Percentiles rank a stretch among this genome's conserved stretches.
These are phyloP conservation scores for Amphibalanus amphitrite DNA, from an alignment of 1,140 invertebrate species.

Conservation along the genomic window DNA sequence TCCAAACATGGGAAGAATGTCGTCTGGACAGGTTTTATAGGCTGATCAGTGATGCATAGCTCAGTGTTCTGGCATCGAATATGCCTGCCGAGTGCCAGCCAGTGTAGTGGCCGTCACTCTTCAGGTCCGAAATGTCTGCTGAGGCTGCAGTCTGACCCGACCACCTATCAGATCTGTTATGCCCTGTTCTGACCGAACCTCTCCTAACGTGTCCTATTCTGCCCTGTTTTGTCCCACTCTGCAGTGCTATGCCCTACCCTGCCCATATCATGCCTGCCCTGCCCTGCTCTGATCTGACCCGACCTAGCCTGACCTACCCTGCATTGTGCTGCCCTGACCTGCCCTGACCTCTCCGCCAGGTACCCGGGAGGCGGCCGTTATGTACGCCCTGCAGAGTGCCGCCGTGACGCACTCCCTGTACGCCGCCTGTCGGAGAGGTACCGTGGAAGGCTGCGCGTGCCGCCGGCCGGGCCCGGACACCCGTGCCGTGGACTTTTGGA, in stretches of 20 bases:
- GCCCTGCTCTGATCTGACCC: background rate
- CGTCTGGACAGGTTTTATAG: too few relatives aligned
- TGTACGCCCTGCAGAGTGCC: conserved; percentile 88
- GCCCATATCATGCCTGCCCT: too few relatives aligned
- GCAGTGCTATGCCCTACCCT: too few relatives aligned
- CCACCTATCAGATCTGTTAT: too few relatives aligned
- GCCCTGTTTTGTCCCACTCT: too few relatives aligned
- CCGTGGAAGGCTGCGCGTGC: conserved; percentile 85
- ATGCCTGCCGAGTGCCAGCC: too few relatives aligned
- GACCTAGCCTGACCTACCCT: background rate
- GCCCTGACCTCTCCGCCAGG: background rate
- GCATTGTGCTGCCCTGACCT: background rate
- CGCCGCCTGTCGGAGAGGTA: conserved; percentile 80
- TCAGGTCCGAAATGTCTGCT: too few relatives aligned
- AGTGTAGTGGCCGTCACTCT: too few relatives aligned
- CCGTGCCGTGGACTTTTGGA: conserved; percentile 51
- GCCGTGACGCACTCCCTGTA: conserved; percentile 86
- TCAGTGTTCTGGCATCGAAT: too few relatives aligned
- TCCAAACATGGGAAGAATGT: too few relatives aligned
- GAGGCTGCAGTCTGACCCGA: too few relatives aligned
- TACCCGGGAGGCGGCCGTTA: conserved; percentile 73
- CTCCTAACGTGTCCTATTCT: background rate
- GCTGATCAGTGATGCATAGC: too few relatives aligned
- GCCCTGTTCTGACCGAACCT: background rate
- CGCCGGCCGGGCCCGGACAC: conserved; percentile 45